Evolutionary conservation across 2,888 invertebrate species (phyloP), one percentile per base, ranked within the genome.

Genomic region (Cartodere bifasciata): DNA sequence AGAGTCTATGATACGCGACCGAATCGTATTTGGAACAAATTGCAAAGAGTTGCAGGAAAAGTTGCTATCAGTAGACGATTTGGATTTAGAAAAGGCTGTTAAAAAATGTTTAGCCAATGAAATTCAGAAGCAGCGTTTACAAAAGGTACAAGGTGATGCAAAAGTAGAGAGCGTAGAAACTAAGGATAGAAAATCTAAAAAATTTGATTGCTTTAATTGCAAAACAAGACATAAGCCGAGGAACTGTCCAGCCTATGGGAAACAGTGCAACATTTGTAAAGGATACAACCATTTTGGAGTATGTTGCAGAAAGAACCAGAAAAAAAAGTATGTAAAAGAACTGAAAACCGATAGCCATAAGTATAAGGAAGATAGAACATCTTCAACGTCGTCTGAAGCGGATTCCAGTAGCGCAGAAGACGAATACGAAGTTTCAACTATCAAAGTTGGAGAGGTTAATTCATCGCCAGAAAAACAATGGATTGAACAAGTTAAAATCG

Each of bases 1-100:
- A 28, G 34, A 42, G 16, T 29, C 23, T 12, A 29, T 42, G n/a
- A 7, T 44, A 6, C 28, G 37, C 29, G 38, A 39, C 20, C 12
- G 29, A 15, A 33, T 41, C 10, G 36, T 44, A 7, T 23, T 41
- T 7, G 43, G 41, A 4, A 28, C 43, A 10, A 32, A 16, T 12
- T 38, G 43, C 23, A 34, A 27, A 15, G 15, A 31, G 16, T 22
- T 42, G 21, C 39, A 39, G 32, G 37, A 43, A 28, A 34, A 34
- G 23, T 17, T 45, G 27, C 29, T 42, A 15, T 25, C 24, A n/a
- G 25, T 13, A 10, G 15, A 15, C 5, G 26, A 24, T 16, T 16
- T 31, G 26, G 12, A 14, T 3, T 25, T 31, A 26, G 20, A 16
- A 13, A 30, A 30, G 16, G 26, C 31, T 9, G 31, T 16, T 6